Conservation (phyloP, 37 sponge, comb jelly and placozoan species). For the Eunapius fragilis region DNA sequence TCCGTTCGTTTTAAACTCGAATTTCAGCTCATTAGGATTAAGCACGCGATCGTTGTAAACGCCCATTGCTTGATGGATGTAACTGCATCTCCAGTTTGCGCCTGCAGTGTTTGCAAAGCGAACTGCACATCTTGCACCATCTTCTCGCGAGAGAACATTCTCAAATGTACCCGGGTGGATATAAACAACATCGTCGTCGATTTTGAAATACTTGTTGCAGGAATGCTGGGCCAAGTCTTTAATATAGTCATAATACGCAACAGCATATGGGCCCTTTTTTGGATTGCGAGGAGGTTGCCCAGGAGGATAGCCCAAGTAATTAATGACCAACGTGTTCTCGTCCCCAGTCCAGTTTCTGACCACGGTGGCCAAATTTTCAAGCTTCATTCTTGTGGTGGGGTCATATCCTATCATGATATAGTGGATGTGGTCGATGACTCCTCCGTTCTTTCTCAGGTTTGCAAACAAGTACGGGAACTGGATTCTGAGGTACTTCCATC, state of each 20-base stretch:
- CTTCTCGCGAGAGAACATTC: not conserved
- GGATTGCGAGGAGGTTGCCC: not conserved
- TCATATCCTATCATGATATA: not conserved
- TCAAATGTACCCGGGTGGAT: constrained; percentile 15
- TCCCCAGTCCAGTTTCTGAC: not conserved
- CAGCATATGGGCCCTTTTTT: not conserved
- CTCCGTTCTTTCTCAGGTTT: constrained; percentile 6
- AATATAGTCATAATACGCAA: not conserved
- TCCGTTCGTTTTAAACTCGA: not conserved
- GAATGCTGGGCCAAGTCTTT: not conserved
- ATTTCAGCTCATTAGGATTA: too few species aligned
- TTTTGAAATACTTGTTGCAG: not conserved
- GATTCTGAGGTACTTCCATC: constrained; percentile 8
- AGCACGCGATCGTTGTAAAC: too few species aligned
- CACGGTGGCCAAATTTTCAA: not conserved
- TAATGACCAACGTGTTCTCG: not conserved
- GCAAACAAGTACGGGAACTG: not conserved
- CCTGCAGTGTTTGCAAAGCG: constrained; percentile 14
- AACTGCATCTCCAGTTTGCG: too few species aligned
- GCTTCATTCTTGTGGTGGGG: not conserved
- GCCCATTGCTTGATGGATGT: constrained; percentile 11
- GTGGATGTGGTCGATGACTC: constrained; percentile 4
- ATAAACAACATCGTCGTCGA: constrained; percentile 15
- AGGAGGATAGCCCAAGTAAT: not conserved
- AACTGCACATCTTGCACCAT: not conserved